Evolutionary conservation across 2,113 vertebrate genomes (phyloP).

Genomic region (Nyctereutes procyonoides): DNA sequence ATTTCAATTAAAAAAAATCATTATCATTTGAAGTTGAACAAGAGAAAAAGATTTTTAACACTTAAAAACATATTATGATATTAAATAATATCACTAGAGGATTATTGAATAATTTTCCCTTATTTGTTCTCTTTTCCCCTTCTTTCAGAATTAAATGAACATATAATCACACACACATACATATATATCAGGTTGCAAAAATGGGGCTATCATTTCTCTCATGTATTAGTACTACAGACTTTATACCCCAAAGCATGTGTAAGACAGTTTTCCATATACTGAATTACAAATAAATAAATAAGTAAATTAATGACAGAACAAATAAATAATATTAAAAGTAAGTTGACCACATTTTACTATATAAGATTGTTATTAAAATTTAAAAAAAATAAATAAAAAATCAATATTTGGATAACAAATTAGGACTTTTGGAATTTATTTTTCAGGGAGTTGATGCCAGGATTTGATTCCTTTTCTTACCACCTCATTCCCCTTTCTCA

Average conservation of each 20-base stretch:
- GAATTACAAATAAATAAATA: neutral
- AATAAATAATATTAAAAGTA: neutral
- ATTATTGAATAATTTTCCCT: neutral
- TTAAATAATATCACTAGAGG: neutral
- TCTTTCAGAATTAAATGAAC: neutral
- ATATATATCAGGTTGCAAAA: neutral
- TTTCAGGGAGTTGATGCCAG: neutral
- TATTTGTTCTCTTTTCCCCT: neutral
- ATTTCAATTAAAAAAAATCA: neutral
- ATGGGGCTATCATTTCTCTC: neutral
- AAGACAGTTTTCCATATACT: neutral
- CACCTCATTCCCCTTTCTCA: neutral
- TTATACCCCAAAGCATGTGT: neutral
- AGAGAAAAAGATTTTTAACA: neutral
- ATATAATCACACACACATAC: neutral
- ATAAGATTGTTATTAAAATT: too few relatives aligned
- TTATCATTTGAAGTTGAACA: neutral
- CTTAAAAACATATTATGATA: neutral
- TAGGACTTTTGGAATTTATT: neutral
- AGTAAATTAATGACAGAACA: neutral
- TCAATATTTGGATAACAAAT: neutral
- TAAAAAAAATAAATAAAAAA: too few relatives aligned
- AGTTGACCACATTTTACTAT: too few relatives aligned
- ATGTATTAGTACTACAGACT: neutral
- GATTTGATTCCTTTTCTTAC: neutral